phyloP scores from a whole-genome alignment of 2,888 invertebrate genomes.

The Drosophila testacea region DNA sequence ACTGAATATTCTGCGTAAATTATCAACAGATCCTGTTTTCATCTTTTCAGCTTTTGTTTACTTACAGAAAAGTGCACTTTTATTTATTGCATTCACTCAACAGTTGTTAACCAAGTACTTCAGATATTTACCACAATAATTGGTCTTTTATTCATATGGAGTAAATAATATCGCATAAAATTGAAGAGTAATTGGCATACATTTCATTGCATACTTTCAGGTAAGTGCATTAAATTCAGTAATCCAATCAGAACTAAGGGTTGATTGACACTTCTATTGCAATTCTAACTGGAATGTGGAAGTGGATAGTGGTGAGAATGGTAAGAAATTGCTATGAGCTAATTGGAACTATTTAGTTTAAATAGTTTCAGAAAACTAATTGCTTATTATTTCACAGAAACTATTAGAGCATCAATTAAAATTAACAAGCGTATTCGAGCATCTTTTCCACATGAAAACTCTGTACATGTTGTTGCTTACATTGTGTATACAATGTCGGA shows the following conservation, averaged over 20 bases:
- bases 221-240: background rate
- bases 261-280: background rate
- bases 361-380: slow-evolving; percentile 1
- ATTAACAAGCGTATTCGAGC: slow-evolving; percentile 4
- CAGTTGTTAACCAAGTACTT: slow-evolving; percentile 47
- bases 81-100: slow-evolving; percentile 49
- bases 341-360: slow-evolving; percentile 6
- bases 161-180: slow-evolving; percentile 22
- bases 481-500: slow-evolving; percentile 20
- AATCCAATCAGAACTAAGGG: slow-evolving; percentile 6
- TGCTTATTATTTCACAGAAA: background rate
- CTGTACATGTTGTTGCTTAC: slow-evolving; percentile 14
- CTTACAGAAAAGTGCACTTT: slow-evolving; percentile 44
- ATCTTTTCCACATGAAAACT: slow-evolving; percentile 23
- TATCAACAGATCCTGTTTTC: background rate
- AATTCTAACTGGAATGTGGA: slow-evolving; percentile 12
- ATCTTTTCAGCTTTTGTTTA: slow-evolving; percentile 38
- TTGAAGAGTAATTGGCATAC: background rate
- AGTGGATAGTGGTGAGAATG: background rate
- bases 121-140: slow-evolving; percentile 40
- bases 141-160: slow-evolving; percentile 13
- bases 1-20: slow-evolving; percentile 2
- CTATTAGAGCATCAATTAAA: slow-evolving; percentile 31
- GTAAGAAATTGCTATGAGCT: background rate
- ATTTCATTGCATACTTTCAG: slow-evolving; percentile 48